These are phyloP conservation scores for Tromatobia lineatoria DNA, from an alignment of 2,888 invertebrate species.

Conservation along the genomic window DNA sequence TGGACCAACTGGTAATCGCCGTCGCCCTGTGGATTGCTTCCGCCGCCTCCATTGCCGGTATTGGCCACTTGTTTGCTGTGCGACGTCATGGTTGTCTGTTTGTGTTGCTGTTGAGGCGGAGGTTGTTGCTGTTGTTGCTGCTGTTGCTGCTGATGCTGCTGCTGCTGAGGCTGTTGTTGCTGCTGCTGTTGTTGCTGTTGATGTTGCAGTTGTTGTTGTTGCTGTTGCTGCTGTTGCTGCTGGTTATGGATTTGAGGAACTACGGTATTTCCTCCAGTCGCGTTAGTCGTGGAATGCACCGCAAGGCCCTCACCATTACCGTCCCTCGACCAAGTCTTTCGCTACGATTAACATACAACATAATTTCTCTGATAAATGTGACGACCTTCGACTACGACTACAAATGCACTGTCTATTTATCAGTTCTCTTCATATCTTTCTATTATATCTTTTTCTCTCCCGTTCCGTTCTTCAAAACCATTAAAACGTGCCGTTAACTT, in stretches of 20 bases:
- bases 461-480: background rate
- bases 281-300: conserved; percentile 85
- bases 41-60: conserved; percentile 88
- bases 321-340: conserved; percentile 89
- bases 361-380: conserved; percentile 19
- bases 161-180: conserved; percentile 85
- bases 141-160: conserved; percentile 79
- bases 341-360: conserved; percentile 82
- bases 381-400: background rate
- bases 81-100: conserved; percentile 90
- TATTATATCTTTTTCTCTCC: background rate
- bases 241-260: conserved; percentile 83
- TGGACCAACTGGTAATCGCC: conserved; percentile 99
- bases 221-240: conserved; percentile 78
- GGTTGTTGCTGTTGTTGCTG: conserved; percentile 85
- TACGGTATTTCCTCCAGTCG: conserved; percentile 85
- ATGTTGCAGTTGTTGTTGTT: conserved; percentile 77
- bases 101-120: conserved; percentile 80
- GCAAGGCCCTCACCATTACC: conserved; percentile 88
- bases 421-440: background rate
- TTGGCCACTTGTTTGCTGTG: conserved; percentile 94
- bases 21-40: conserved; percentile 89
- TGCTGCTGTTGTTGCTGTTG: conserved; percentile 84
- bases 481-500: conserved; percentile 21
- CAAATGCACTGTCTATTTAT: background rate